These are phyloP conservation scores for Cheilosia urbana DNA, from an alignment of 2,888 invertebrate species.

Conservation along the genomic window DNA sequence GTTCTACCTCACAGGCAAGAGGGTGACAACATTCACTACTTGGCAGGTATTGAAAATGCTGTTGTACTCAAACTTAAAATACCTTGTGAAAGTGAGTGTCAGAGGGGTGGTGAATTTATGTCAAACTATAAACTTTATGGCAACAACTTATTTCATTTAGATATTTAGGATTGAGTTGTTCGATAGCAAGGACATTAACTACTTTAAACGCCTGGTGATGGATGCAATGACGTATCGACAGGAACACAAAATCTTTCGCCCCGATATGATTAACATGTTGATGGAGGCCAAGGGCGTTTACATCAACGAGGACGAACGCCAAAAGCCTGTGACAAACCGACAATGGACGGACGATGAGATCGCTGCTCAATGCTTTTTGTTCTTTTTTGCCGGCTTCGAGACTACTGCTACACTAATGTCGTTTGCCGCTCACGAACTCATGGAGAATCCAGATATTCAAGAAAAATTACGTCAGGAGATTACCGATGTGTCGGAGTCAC, in stretches of 20 bases:
- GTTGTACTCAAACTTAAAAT: slow-evolving; percentile 68
- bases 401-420: slow-evolving; percentile 83
- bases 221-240: slow-evolving; percentile 84
- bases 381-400: slow-evolving; percentile 86
- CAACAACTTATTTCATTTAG: background rate
- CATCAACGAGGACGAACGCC: slow-evolving; percentile 81
- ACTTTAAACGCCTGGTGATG: slow-evolving; percentile 83
- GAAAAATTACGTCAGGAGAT: slow-evolving; percentile 85
- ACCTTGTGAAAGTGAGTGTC: slow-evolving; percentile 77
- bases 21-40: slow-evolving; percentile 81
- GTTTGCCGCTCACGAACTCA: slow-evolving; percentile 86
- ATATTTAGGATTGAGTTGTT: slow-evolving; percentile 79
- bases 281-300: slow-evolving; percentile 83
- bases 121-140: background rate
- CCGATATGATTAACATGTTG: slow-evolving; percentile 86
- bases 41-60: slow-evolving; percentile 77
- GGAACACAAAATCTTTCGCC: slow-evolving; percentile 84
- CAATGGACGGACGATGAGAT: slow-evolving; percentile 85
- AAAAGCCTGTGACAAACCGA: slow-evolving; percentile 60
- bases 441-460: slow-evolving; percentile 86
- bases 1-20: slow-evolving; percentile 85
- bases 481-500: slow-evolving; percentile 82
- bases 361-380: slow-evolving; percentile 85
- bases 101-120: slow-evolving; percentile 2
- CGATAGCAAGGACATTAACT: slow-evolving; percentile 79